Evolutionary conservation across 2,113 vertebrate genomes (phyloP), one percentile per base, ranked within the genome.

Genomic region (Sylvicapra grimmia): DNA sequence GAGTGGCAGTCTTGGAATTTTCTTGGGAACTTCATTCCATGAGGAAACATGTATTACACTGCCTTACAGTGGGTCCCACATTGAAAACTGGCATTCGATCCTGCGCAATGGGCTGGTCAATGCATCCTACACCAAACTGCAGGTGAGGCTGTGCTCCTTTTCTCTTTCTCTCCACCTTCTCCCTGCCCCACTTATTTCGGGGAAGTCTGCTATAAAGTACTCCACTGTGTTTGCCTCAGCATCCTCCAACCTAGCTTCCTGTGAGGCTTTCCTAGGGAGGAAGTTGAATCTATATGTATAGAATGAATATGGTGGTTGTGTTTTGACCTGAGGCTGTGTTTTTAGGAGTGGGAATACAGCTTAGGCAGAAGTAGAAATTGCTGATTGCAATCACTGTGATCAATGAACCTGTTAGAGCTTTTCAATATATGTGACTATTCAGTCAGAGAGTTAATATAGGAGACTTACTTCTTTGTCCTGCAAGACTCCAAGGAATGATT

Each of bases 51-150:
- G 12, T 85, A 4, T 85, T 98, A 6, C 53, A 98, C 93, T 98
- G 87, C 87, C 82, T 98, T 98, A 4, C 98, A 99, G 99, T 97
- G 99, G 99, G 99, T 99, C 99, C 99, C 99, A 99, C 99, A 99
- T 99, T 99, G 99, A 99, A 99, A 99, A 99, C 99, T 99, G 99
- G 99, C 99, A 99, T 98, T 99, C 99, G 97, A 99, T 99, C 99
- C 99, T 99, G 98, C 99, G 99, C 98, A 99, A 99, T 77, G 99
- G 99, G 98, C 99, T 99, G 98, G 99, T 99, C 98, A 99, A 99
- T 97, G 99, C 99, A 93, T 99, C 99, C 98, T 99, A 99, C 98
- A 99, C 99, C 98, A 99, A 99, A 99, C 99, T 99, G 98, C 99
- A 99, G 99, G 99, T 99, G 99, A 98, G 82, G 97, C 96, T 96